Conservation (phyloP, 2,888 invertebrate genomes). For the Dyspetes luteomarginatus region DNA sequence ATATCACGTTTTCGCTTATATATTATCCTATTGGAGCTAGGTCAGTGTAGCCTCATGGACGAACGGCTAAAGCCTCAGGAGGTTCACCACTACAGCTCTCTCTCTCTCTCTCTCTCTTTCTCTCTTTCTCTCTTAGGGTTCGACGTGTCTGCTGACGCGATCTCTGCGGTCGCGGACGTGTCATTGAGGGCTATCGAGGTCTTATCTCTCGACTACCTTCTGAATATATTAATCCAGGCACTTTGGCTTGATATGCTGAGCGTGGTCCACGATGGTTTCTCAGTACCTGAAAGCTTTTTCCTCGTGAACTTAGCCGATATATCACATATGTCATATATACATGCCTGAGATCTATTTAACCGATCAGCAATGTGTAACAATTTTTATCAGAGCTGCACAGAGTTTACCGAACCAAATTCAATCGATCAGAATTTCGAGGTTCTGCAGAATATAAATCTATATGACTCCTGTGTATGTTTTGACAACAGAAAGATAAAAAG, state of each 20-base stretch:
- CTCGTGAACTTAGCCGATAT: neutral
- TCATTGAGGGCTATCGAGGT: constrained; percentile 48
- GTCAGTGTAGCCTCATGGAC: constrained; percentile 26
- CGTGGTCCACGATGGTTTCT: neutral
- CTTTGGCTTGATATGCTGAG: constrained; percentile 5
- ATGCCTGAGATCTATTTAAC: neutral
- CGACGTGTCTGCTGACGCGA: constrained; percentile 32
- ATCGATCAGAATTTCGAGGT: neutral
- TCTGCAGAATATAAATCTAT: too few relatives aligned
- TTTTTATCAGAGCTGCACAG: neutral
- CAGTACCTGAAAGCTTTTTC: neutral
- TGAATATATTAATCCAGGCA: constrained; percentile 57
- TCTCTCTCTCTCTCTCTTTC: constrained; percentile 4
- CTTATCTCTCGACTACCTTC: constrained; percentile 52
- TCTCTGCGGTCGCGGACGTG: constrained; percentile 47
- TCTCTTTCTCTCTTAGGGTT: neutral
- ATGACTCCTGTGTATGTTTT: too few relatives aligned
- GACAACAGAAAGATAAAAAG: too few relatives aligned
- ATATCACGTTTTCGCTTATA: constrained; percentile 42
- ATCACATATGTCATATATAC: too few relatives aligned
- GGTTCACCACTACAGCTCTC: too few relatives aligned
- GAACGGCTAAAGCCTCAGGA: constrained; percentile 12
- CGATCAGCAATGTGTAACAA: neutral
- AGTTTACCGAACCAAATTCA: neutral
- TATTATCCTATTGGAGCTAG: constrained; percentile 54